Base-by-base conservation (phyloP, 2,888 invertebrate genomes). In the Apeira syringaria region DNA sequence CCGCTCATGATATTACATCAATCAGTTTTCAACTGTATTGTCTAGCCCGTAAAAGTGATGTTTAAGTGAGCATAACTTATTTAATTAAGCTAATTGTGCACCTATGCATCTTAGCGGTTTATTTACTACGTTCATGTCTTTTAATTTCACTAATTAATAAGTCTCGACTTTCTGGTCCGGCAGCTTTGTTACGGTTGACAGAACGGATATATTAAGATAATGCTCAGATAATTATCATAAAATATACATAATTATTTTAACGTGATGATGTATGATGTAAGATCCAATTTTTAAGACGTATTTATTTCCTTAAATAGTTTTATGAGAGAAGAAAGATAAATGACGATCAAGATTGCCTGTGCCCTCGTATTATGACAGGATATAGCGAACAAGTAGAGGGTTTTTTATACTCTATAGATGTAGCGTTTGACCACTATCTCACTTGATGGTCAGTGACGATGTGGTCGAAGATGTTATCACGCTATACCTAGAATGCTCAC, bases 31-130 rank as follows among this genome's bases (percentile, higher is more conserved):
- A 34, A 37, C 48, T 46, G 45, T 62, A 53, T 48, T 15, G 2
- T n/a, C 0, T 13, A 27, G 3, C 5, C 1, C 17, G 33, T 57
- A 51, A 40, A 29, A 39, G 24, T 27, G 13, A 46, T 54, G 50
- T 38, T 58, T n/a, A 56, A 34, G 18, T 57, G 54, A 18, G 24
- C 20, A 12, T 27, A 37, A 35, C 47, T 17, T 37, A 35, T 62
- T 64, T 68, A 62, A 68, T 66, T 68, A 55, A 52, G 50, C 49
- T 53, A 58, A 58, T 59, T 64, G 47, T 33, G 40, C 30, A 33
- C 27, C 30, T 43, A 37, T 42, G 35, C 37, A 50, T 39, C 17
- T 26, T 33, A 26, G 22, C 8, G 17, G 36, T 10, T n/a, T n/a
- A 25, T 28, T 41, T 35, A 26, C 38, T 40, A 33, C 41, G 43